These are phyloP conservation scores for Cygnus buccinator DNA, from an alignment of 2,113 vertebrate species.

Conservation along the genomic window DNA sequence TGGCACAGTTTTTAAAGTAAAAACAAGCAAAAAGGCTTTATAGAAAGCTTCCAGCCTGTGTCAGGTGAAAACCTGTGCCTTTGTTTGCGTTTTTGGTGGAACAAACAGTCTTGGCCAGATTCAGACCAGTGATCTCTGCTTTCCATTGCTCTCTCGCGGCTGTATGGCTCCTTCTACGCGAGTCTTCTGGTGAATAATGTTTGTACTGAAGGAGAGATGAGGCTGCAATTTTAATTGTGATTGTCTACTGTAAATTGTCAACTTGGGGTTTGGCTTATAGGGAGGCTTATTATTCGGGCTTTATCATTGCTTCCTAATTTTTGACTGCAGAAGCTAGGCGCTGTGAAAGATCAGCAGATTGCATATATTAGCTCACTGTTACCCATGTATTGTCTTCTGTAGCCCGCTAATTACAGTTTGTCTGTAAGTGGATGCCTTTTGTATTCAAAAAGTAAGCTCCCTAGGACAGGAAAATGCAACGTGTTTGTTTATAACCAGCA, in stretches of 20 bases:
- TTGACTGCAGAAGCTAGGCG: neutral
- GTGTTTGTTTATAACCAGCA: neutral
- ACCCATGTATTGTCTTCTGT: neutral
- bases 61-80: neutral
- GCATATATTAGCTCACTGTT: neutral
- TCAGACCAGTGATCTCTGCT: neutral
- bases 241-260: neutral
- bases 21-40: neutral
- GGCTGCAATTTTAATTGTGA: neutral
- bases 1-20: neutral
- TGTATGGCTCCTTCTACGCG: neutral
- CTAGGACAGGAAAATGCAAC: neutral
- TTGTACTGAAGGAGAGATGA: neutral
- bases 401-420: conserved; percentile 10
- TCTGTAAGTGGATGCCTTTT: neutral
- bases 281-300: neutral
- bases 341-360: neutral
- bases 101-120: neutral
- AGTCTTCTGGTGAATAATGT: neutral
- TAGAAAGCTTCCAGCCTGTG: neutral
- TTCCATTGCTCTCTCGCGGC: neutral
- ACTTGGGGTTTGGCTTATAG: accelerated
- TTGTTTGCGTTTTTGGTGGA: neutral
- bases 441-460: neutral
- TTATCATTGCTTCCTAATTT: neutral